Conservation (phyloP, 2,113 vertebrate species). For the Forbesichthys agassizii region DNA sequence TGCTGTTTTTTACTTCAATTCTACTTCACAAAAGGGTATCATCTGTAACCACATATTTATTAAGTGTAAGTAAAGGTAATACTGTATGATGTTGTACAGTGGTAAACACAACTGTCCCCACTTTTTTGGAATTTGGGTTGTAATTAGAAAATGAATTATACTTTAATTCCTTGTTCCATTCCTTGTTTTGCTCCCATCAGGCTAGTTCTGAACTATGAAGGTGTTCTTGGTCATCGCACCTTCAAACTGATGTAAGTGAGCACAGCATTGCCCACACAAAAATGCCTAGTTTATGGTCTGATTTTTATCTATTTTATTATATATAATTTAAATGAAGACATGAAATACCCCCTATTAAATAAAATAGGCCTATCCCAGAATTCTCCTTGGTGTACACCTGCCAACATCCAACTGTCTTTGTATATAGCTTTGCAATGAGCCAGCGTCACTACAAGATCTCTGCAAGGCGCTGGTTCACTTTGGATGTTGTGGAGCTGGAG, state of each 20-base stretch:
- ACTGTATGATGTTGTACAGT: too few relatives aligned
- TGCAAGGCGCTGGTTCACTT: conserved; percentile 82
- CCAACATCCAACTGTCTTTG: neutral
- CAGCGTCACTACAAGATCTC: conserved; percentile 80
- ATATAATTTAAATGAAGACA: neutral
- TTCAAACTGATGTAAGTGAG: conserved; percentile 77
- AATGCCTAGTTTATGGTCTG: neutral
- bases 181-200: conserved; percentile 41
- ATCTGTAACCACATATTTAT: too few relatives aligned
- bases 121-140: too few relatives aligned
- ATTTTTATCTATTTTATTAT: neutral
- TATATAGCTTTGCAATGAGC: conserved; percentile 77
- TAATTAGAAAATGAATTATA: neutral
- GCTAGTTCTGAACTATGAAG: conserved; percentile 74
- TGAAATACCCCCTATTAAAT: neutral
- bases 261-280: neutral
- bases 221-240: conserved; percentile 56
- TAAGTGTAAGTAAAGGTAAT: too few relatives aligned
- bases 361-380: neutral
- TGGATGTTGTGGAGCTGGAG: conserved; percentile 78
- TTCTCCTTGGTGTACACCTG: neutral
- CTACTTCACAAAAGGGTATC: too few relatives aligned
- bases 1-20: too few relatives aligned
- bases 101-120: too few relatives aligned
- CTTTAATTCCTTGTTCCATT: neutral